These are phyloP conservation scores for Halictus ligatus DNA, from an alignment of 2,888 invertebrate species.

Conservation along the genomic window DNA sequence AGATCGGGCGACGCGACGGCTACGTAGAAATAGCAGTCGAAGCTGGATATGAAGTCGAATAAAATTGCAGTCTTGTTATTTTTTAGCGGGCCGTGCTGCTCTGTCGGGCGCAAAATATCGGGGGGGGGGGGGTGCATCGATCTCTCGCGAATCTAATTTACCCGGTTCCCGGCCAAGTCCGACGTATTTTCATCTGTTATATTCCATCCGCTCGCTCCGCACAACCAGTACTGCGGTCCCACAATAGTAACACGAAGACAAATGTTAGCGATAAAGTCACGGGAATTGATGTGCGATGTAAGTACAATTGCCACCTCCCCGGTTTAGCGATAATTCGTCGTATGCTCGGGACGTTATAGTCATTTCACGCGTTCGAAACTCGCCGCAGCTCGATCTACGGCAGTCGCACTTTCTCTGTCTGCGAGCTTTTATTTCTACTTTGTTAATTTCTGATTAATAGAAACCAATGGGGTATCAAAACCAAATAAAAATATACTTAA, in stretches of 20 bases:
- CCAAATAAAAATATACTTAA: background rate
- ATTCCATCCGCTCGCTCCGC: slow-evolving; percentile 58
- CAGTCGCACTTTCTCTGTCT: background rate
- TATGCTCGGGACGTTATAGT: slow-evolving; percentile 41
- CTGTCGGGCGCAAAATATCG: slow-evolving; percentile 39
- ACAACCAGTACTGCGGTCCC: slow-evolving; percentile 66
- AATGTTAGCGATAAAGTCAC: slow-evolving; percentile 73
- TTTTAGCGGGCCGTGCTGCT: slow-evolving; percentile 12
- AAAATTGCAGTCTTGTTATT: slow-evolving; percentile 24
- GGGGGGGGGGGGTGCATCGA: slow-evolving; percentile 48
- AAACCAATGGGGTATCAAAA: background rate
- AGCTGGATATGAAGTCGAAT: background rate
- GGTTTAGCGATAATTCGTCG: slow-evolving; percentile 66
- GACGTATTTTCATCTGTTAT: slow-evolving; percentile 64
- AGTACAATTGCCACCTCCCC: slow-evolving; percentile 64
- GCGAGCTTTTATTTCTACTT: background rate
- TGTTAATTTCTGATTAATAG: background rate
- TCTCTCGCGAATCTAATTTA: slow-evolving; percentile 63
- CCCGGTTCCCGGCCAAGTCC: slow-evolving; percentile 52
- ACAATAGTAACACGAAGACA: slow-evolving; percentile 72
- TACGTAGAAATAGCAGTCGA: background rate
- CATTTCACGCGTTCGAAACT: slow-evolving; percentile 32
- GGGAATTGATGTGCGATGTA: slow-evolving; percentile 70
- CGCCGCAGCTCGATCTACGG: slow-evolving; percentile 4
- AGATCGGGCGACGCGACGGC: background rate